Base-by-base conservation (phyloP, 2,797 vertebrate genomes). In the Rhinophrynus dorsalis region DNA sequence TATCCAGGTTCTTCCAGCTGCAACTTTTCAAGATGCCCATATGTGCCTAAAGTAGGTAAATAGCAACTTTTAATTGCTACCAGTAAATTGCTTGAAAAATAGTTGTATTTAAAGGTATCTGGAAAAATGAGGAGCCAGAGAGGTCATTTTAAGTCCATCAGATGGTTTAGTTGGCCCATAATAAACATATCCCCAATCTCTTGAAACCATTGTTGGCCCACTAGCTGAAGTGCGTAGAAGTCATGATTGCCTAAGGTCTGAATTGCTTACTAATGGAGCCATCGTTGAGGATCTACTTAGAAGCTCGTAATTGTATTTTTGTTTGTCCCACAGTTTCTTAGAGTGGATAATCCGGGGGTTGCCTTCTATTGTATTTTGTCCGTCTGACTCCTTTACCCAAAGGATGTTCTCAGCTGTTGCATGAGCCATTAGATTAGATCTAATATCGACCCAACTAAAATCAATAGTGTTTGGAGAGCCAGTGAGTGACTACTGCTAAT, bases 401-500 rank as follows among this genome's bases (percentile, higher is more conserved):
- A 47, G 44, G 24, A 47, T 47, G 24, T 23, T 47, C 44, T 47
- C 44, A 47, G 44, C 44, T 47, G 44, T 47, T 47, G 21, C 18
- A 47, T 7, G 44, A 17, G 3, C 44, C 44, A 47, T 47, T 47
- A 47, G 44, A 47, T 21, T 23, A 23, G 44, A 47, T 47, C 24
- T 47, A 47, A 21, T 47, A 47, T 47, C 44, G 44, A 47, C 44
- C n/a, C 44, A 47, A 18, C 44, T 21, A 3, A 11, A 23, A 7
- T 47, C 6, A 47, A 47, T 13, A 47, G 18, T 21, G 11, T 47
- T 21, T 47, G 20, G 15, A 47, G 21, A n/a, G 8, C 8, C 20
- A 47, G 4, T 12, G 18, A 11, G 9, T 2, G 20, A 47, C 1
- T 13, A 11, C 18, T 7, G 3, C 44, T 47, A 42, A 42, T 42